A percentile compares a stretch with the other conserved stretches of the same genome.
Conservation (phyloP, 1,140 invertebrate species). For the Drosophila hydei region DNA sequence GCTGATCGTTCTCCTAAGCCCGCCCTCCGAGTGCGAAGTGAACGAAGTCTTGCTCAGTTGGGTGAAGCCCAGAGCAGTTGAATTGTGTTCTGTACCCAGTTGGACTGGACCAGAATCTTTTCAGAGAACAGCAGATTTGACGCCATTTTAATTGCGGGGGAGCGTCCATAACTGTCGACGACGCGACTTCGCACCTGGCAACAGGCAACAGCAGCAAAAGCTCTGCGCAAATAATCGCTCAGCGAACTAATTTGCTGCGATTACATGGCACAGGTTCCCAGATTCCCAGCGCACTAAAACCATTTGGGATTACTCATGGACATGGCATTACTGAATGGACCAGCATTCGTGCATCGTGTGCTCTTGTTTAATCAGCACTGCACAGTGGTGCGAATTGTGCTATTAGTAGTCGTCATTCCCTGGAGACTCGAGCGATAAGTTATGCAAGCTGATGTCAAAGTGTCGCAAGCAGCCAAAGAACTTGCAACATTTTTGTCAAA, state of each 20-base stretch:
- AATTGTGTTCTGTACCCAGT: too few species aligned
- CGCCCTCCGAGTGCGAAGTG: too few species aligned
- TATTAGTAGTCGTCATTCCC: not conserved
- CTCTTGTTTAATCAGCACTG: slow-evolving; percentile 15
- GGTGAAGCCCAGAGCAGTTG: not conserved
- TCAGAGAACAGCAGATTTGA: too few species aligned
- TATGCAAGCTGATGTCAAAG: not conserved
- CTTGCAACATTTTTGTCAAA: not conserved
- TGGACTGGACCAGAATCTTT: too few species aligned
- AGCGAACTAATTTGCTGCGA: slow-evolving; percentile 58
- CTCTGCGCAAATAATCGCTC: slow-evolving; percentile 22
- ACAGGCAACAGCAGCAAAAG: slow-evolving; percentile 7
- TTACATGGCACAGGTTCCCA: slow-evolving; percentile 35
- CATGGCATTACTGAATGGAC: slow-evolving; percentile 18
- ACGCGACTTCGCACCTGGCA: slow-evolving; percentile 37
- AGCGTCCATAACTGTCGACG: slow-evolving; percentile 16
- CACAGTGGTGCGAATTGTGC: slow-evolving; percentile 37
- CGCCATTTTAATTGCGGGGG: slow-evolving; percentile 20
- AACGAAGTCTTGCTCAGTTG: too few species aligned
- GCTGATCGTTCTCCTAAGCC: too few species aligned
- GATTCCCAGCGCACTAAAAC: slow-evolving; percentile 46
- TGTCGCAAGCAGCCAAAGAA: not conserved
- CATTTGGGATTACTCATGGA: slow-evolving; percentile 61
- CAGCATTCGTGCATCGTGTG: slow-evolving; percentile 22
- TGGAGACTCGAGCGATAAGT: not conserved